Base-by-base conservation (phyloP, 2,888 invertebrate genomes). In the Idaea aversata region DNA sequence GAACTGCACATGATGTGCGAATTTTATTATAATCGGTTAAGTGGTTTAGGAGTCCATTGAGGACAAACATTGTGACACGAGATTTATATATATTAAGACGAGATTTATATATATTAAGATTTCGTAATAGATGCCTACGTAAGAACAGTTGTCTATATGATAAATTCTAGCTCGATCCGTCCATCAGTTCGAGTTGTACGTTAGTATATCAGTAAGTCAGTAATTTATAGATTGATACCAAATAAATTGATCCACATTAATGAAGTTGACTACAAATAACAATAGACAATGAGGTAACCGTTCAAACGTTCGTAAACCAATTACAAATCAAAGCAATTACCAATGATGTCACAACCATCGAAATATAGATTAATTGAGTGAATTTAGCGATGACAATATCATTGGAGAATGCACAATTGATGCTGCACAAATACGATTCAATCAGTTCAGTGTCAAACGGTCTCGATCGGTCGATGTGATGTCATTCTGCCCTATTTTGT, bases 401-500 rank as follows among this genome's bases (percentile, higher is more conserved):
- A 60, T 66, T 65, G 71, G 79, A 79, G 78, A 81, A 83, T 86
- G 82, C 85, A 83, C 79, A 83, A 85, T 85, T 86, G 85, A 84
- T 84, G 77, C 74, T 81, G 79, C 80, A 80, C 63, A 67, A 73
- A 78, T 78, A 81, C 75, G 72, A 77, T 80, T 77, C 80, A 78
- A 85, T 85, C 86, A 82, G 83, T 85, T 85, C 77, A 75, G 72
- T 76, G 75, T 71, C 78, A 75, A 77, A 80, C 76, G 76, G 66
- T 70, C 13, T 71, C 70, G 71, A 69, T 66, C 63, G 66, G 64
- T 67, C 69, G 70, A 70, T 73, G 73, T 87, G 88, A 88, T 84
- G 86, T 88, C 88, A 87, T 77, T 77, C 78, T 79, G 84, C 75
- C 79, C 86, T 78, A 86, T 78, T 77, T 81, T 84, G 84, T 86